These are phyloP conservation scores for Piaya cayana DNA, from an alignment of 2,113 vertebrate species.

Conservation along the genomic window DNA sequence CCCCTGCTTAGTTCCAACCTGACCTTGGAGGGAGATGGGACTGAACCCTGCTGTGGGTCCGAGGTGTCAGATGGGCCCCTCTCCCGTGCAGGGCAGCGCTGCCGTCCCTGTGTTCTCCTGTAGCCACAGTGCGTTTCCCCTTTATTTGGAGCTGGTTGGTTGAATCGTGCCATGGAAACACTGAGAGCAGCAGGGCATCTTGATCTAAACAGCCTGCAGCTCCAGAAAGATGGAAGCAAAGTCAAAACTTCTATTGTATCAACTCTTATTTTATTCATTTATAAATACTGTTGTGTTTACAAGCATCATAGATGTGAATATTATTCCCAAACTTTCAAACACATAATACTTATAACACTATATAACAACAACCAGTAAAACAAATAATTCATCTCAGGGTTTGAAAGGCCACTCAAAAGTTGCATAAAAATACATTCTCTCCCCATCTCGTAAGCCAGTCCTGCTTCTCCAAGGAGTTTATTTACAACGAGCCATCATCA, in stretches of 20 bases:
- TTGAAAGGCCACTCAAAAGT: conserved; percentile 83
- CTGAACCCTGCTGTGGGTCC: accelerated
- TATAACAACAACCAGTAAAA: conserved; percentile 76
- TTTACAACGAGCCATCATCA: conserved; percentile 70
- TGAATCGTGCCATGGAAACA: accelerated
- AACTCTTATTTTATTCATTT: conserved; percentile 80
- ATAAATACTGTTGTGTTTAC: conserved; percentile 86
- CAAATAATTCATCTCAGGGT: conserved; percentile 76
- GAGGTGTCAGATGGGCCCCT: background rate
- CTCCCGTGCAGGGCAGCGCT: background rate
- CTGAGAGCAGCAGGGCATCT: background rate
- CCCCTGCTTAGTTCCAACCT: too few relatives aligned
- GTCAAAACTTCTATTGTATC: conserved; percentile 68
- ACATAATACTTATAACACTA: conserved; percentile 76
- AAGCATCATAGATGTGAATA: conserved; percentile 81
- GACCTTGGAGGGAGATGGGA: accelerated
- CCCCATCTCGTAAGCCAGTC: conserved; percentile 61
- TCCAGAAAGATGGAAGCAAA: conserved; percentile 15
- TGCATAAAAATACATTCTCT: conserved; percentile 86
- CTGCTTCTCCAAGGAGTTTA: conserved; percentile 67
- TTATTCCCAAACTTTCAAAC: conserved; percentile 80
- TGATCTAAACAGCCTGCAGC: background rate
- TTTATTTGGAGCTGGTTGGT: accelerated
- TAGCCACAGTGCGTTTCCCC: background rate
- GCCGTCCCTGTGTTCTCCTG: accelerated